Percentiles rank a stretch among this genome's conserved stretches.
Evolutionary conservation across 2,113 vertebrate species (phyloP).

Genomic region (Trogon melanurus): DNA sequence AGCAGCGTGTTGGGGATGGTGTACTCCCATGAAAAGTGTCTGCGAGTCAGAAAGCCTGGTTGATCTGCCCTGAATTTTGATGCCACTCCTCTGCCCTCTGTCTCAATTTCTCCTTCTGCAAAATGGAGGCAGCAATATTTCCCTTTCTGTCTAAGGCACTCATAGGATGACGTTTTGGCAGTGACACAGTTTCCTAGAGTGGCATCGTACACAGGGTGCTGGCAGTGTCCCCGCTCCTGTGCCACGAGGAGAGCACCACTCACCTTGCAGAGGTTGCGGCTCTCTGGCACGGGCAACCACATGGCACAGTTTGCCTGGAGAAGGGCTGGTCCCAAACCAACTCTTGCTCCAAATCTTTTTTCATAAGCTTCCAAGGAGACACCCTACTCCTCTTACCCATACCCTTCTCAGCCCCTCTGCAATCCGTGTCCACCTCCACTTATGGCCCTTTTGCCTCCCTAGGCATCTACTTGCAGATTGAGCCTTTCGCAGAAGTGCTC

Average conservation of each 20-base stretch:
- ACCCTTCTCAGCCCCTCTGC: background rate
- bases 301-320: background rate
- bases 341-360: background rate
- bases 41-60: background rate
- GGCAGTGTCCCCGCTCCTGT: background rate
- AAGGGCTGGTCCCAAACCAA: background rate
- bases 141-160: background rate
- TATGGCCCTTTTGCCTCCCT: background rate
- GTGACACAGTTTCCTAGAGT: background rate
- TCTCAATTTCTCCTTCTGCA: background rate
- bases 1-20: background rate
- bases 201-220: background rate
- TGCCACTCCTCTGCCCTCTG: background rate
- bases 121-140: background rate
- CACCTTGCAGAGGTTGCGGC: background rate
- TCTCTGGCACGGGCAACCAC: background rate
- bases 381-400: background rate
- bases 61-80: conserved; percentile 27
- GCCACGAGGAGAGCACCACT: accelerated
- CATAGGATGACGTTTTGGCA: background rate
- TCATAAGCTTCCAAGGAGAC: background rate
- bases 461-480: background rate
- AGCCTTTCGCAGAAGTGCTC: background rate
- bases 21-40: background rate
- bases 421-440: background rate